Evolutionary conservation across 2,113 vertebrate species (phyloP).

Genomic region (Varanus salvator): DNA sequence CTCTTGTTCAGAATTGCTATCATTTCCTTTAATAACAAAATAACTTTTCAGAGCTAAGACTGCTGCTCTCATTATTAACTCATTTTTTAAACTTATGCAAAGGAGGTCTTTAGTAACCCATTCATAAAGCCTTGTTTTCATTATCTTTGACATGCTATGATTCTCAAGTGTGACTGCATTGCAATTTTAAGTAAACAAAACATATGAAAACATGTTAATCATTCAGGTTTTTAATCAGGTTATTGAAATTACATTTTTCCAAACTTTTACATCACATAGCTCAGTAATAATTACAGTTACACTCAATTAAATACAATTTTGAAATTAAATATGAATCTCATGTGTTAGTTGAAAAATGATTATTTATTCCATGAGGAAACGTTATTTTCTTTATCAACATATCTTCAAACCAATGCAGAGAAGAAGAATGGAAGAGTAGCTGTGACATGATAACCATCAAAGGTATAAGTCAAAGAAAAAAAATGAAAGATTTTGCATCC

Average conservation of each 20-base stretch:
- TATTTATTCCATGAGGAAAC: not conserved
- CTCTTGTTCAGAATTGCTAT: conserved; percentile 5
- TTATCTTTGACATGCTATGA: not conserved
- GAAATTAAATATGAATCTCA: conserved; percentile 28
- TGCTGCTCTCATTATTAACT: conserved; percentile 11
- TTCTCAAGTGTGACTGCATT: not conserved
- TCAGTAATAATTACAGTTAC: conserved; percentile 13
- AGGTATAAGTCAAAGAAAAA: not conserved
- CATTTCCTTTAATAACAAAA: conserved; percentile 1
- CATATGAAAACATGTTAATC: conserved; percentile 12
- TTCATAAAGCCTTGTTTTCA: conserved; percentile 19
- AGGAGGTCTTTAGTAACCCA: not conserved
- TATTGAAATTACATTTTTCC: not conserved
- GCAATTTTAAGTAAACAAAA: conserved; percentile 10
- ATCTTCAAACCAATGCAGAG: not conserved
- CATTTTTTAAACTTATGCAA: conserved; percentile 12
- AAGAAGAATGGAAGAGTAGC: not conserved
- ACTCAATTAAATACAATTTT: not conserved
- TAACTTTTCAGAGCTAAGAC: not conserved
- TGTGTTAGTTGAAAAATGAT: not conserved
- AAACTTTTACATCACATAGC: not conserved
- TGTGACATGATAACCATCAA: not conserved
- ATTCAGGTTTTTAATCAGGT: conserved; percentile 10
- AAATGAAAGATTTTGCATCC: not conserved
- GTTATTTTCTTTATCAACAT: not conserved